phyloP scores from a whole-genome alignment of 2,888 invertebrate species.

The Rotaria sp. region DNA sequence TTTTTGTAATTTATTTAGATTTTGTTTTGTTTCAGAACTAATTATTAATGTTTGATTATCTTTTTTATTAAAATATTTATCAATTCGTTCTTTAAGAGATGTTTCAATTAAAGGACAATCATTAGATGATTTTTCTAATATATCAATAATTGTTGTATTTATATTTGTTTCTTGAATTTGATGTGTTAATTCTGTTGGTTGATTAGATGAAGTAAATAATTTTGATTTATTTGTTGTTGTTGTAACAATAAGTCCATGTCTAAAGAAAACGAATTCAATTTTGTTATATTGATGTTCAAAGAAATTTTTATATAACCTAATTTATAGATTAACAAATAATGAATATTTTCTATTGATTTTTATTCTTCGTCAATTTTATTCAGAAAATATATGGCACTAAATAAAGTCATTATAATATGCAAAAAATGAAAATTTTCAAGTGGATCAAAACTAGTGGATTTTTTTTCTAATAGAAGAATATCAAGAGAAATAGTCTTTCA shows the following conservation, averaged over 20 bases:
- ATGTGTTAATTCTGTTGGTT: neutral
- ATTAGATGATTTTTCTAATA: neutral
- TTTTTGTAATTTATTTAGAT: slow-evolving; percentile 6
- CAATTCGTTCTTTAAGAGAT: neutral
- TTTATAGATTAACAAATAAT: too few relatives aligned
- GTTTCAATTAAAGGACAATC: neutral
- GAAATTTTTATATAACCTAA: too few relatives aligned
- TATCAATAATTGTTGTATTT: neutral
- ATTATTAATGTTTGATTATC: neutral
- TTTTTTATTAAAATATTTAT: neutral
- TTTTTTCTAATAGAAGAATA: too few relatives aligned
- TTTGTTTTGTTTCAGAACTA: neutral
- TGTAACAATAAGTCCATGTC: neutral
- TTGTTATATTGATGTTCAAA: too few relatives aligned
- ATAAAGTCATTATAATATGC: too few relatives aligned
- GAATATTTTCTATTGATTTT: too few relatives aligned
- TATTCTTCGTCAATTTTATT: too few relatives aligned
- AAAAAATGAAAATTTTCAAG: too few relatives aligned
- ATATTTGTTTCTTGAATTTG: neutral
- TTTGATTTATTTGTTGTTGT: neutral
- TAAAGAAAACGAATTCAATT: neutral
- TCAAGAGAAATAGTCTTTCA: too few relatives aligned
- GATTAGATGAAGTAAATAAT: neutral
- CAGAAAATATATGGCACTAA: too few relatives aligned
- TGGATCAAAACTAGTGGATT: too few relatives aligned